These are phyloP conservation scores for Dromius quadrimaculatus DNA, from an alignment of 2,888 invertebrate species.

Conservation along the genomic window DNA sequence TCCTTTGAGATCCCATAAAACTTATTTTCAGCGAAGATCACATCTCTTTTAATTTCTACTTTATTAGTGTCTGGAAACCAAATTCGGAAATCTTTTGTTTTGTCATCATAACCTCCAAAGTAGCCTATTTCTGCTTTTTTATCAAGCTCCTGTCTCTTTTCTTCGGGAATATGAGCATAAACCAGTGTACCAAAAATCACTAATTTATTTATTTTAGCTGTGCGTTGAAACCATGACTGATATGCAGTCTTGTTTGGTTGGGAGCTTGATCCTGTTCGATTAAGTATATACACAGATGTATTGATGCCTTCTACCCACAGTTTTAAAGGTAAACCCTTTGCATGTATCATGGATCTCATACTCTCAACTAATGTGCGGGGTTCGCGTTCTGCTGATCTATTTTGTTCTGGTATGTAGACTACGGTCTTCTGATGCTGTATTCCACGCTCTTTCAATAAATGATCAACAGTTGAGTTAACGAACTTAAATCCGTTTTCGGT, in stretches of 20 bases:
- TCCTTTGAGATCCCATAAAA: background rate
- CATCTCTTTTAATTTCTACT: slow-evolving; percentile 18
- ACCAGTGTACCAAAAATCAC: too few relatives aligned
- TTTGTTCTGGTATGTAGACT: slow-evolving; percentile 54
- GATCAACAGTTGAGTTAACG: too few relatives aligned
- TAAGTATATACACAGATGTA: slow-evolving; percentile 55
- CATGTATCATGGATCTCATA: slow-evolving; percentile 52
- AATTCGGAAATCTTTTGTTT: slow-evolving; percentile 56
- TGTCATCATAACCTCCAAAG: slow-evolving; percentile 57
- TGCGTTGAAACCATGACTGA: too few relatives aligned
- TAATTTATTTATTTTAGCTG: too few relatives aligned
- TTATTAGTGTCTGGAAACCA: slow-evolving; percentile 49
- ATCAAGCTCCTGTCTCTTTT: slow-evolving; percentile 42
- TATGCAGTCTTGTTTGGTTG: too few relatives aligned
- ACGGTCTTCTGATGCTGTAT: too few relatives aligned
- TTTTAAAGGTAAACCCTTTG: slow-evolving; percentile 47
- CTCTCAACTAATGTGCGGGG: slow-evolving; percentile 51
- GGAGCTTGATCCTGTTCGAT: slow-evolving; percentile 54
- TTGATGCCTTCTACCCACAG: slow-evolving; percentile 56
- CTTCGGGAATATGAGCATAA: slow-evolving; percentile 37
- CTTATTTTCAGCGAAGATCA: slow-evolving; percentile 26
- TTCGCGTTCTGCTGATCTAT: slow-evolving; percentile 50
- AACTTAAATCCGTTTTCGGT: too few relatives aligned
- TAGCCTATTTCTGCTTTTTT: slow-evolving; percentile 51
- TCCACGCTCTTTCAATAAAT: too few relatives aligned